Evolutionary conservation across 2,113 vertebrate genomes (phyloP).

Genomic region (Pomatorhinus ruficollis): DNA sequence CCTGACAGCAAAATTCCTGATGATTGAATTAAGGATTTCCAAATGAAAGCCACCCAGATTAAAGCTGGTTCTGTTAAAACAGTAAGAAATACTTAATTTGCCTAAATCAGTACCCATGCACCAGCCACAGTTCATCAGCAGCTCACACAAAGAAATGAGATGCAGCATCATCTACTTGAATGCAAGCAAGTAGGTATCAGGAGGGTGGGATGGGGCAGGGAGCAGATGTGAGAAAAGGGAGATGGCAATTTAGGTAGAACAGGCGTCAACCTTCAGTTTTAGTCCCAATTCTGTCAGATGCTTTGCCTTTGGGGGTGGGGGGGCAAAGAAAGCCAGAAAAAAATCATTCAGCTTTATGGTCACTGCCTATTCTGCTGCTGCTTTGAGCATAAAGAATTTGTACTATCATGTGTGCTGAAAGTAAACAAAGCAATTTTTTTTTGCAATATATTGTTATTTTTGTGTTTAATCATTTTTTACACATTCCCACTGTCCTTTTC

Average conservation of each 20-base stretch:
- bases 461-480: not conserved
- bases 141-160: not conserved
- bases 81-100: not conserved
- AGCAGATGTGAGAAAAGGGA: not conserved
- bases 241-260: not conserved
- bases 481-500: not conserved
- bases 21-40: not conserved
- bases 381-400: not conserved
- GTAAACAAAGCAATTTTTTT: not conserved
- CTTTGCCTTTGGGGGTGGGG: not conserved
- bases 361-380: not conserved
- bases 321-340: not conserved
- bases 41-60: not conserved
- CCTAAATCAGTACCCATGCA: not conserved
- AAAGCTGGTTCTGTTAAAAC: not conserved
- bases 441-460: not conserved
- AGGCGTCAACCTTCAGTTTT: rapidly evolving
- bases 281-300: rapidly evolving
- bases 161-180: not conserved
- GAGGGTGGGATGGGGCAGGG: not conserved
- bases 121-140: rapidly evolving
- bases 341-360: not conserved
- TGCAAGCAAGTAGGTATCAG: not conserved
- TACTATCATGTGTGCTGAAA: rapidly evolving
- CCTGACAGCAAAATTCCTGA: not conserved